phyloP scores from a whole-genome alignment of 2,888 invertebrate genomes.

The Omphaloscelis lunosa region DNA sequence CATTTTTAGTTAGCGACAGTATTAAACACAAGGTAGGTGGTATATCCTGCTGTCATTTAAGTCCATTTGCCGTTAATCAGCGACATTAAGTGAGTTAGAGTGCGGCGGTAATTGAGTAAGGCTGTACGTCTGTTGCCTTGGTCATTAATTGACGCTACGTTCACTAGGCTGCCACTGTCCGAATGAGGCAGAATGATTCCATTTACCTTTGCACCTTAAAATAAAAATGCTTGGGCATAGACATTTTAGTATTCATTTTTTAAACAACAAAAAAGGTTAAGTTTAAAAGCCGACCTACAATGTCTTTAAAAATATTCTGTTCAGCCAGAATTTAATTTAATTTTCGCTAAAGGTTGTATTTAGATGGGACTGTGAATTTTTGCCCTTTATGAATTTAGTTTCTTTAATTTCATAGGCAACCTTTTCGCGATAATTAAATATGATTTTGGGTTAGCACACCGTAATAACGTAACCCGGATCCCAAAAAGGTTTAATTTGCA shows the following conservation, averaged over 20 bases:
- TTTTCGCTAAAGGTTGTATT: slow-evolving; percentile 26
- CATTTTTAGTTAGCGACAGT: not conserved
- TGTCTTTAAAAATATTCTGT: not conserved
- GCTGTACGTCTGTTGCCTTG: slow-evolving; percentile 29
- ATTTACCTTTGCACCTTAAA: not conserved
- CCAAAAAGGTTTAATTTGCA: slow-evolving; percentile 62
- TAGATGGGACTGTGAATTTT: slow-evolving; percentile 38
- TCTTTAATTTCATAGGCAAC: slow-evolving; percentile 56
- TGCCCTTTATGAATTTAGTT: slow-evolving; percentile 53
- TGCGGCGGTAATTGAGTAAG: slow-evolving; percentile 55
- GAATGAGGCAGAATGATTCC: slow-evolving; percentile 5
- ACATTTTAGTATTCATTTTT: not conserved
- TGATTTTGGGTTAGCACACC: slow-evolving; percentile 43
- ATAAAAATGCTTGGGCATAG: not conserved
- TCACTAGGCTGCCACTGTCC: not conserved
- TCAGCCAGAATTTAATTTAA: slow-evolving; percentile 30
- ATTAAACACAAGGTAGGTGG: slow-evolving; percentile 19
- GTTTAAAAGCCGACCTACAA: not conserved
- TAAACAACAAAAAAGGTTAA: slow-evolving; percentile 5
- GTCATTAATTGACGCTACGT: slow-evolving; percentile 29
- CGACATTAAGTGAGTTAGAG: slow-evolving; percentile 48
- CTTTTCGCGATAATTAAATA: slow-evolving; percentile 61
- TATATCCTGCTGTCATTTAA: slow-evolving; percentile 47
- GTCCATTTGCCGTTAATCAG: slow-evolving; percentile 51
- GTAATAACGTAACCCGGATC: slow-evolving; percentile 18